A percentile compares a stretch with the other conserved stretches of the same genome.
These are phyloP conservation scores for Resseliella maxima DNA, from an alignment of 2,888 invertebrate genomes.

Conservation along the genomic window DNA sequence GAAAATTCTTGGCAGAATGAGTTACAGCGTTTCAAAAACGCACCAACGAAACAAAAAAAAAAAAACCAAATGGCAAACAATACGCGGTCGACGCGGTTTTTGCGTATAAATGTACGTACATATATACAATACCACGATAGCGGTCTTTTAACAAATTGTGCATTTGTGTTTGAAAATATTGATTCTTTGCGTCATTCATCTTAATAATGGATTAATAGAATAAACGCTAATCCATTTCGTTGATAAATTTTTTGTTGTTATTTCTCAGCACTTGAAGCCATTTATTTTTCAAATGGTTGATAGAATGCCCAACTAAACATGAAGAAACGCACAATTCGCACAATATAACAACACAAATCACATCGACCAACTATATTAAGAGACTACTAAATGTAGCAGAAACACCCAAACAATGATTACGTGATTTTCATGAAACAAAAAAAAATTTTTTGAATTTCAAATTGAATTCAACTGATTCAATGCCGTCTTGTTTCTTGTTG, in stretches of 20 bases:
- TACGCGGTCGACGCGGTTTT: neutral
- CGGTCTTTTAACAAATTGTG: neutral
- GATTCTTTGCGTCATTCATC: neutral
- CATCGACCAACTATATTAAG: neutral
- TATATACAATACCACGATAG: neutral
- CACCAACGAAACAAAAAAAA: neutral
- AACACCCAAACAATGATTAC: constrained; percentile 31
- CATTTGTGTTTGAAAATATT: neutral
- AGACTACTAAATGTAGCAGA: constrained; percentile 1
- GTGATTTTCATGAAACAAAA: too few relatives aligned
- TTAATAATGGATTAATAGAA: constrained; percentile 31
- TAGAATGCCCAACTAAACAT: constrained; percentile 17
- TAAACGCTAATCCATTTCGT: constrained; percentile 26
- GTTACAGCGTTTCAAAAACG: neutral
- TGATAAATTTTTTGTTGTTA: neutral
- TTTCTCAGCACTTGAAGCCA: neutral
- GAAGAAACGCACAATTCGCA: neutral
- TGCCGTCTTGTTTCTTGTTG: too few relatives aligned
- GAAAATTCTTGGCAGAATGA: neutral
- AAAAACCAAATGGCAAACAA: neutral
- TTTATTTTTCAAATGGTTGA: neutral
- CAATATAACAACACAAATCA: neutral
- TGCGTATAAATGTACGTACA: neutral
- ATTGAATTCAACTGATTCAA: too few relatives aligned
- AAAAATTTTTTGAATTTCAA: too few relatives aligned